Percentiles rank a stretch among this genome's conserved stretches.
Evolutionary conservation across 2,888 invertebrate genomes (phyloP).

Genomic region (Silvanus unidentatus): DNA sequence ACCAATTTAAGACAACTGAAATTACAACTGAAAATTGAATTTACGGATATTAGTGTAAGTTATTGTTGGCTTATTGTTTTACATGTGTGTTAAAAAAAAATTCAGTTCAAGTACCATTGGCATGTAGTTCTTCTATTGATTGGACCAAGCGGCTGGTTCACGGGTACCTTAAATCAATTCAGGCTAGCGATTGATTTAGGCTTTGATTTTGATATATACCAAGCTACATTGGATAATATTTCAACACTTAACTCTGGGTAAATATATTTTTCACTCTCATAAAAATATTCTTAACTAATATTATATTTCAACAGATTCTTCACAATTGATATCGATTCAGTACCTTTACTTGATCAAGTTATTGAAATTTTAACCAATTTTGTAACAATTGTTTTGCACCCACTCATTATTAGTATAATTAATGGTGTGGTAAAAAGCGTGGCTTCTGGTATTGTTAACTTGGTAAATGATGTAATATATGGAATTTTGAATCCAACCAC

Average conservation of each 20-base stretch:
- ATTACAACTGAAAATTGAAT: conserved; percentile 2
- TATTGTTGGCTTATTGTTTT: background rate
- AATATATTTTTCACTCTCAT: background rate
- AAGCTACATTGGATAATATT: conserved; percentile 23
- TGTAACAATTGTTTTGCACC: conserved; percentile 48
- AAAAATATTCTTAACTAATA: background rate
- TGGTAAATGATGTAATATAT: conserved; percentile 41
- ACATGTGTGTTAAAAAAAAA: background rate
- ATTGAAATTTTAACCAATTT: conserved; percentile 46
- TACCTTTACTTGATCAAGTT: conserved; percentile 10
- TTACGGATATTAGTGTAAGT: too few species aligned
- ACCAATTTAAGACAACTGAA: conserved; percentile 11
- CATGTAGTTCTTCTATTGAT: conserved; percentile 50
- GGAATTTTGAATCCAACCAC: conserved; percentile 10
- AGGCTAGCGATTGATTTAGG: conserved; percentile 18
- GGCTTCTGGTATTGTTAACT: conserved; percentile 37
- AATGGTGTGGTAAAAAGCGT: conserved; percentile 42
- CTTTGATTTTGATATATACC: conserved; percentile 18
- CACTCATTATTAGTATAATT: conserved; percentile 47
- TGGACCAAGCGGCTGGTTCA: conserved; percentile 50
- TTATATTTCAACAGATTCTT: background rate
- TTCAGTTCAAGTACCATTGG: conserved; percentile 50
- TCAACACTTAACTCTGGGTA: conserved; percentile 27
- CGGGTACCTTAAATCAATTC: conserved; percentile 41
- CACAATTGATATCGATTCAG: background rate